phyloP scores from a whole-genome alignment of 2,113 vertebrate species.

The Alethe castanea region DNA sequence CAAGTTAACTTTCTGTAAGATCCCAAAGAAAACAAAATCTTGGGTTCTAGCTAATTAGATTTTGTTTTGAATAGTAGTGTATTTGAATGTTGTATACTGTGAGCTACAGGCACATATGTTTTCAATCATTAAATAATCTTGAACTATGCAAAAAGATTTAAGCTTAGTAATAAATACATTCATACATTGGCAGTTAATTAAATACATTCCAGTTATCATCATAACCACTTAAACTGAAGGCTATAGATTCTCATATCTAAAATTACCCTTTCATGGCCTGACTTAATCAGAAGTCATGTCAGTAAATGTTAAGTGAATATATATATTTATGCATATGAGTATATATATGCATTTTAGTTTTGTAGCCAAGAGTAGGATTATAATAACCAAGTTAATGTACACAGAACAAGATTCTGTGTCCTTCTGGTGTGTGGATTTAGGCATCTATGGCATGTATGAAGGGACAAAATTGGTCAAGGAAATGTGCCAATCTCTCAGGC shows the following conservation, averaged over 20 bases:
- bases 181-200: not conserved
- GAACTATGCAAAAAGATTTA: not conserved
- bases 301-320: not conserved
- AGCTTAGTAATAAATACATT: not conserved
- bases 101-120: not conserved
- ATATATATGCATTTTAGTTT: not conserved
- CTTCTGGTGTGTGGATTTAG: not conserved
- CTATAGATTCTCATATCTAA: not conserved
- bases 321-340: not conserved
- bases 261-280: not conserved
- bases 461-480: not conserved
- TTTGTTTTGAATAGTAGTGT: not conserved
- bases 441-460: not conserved
- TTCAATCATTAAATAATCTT: not conserved
- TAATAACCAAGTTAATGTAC: not conserved
- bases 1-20: not conserved
- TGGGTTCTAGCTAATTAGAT: not conserved
- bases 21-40: not conserved
- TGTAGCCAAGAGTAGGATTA: not conserved
- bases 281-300: not conserved
- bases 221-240: not conserved
- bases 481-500: not conserved
- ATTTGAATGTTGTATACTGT: not conserved
- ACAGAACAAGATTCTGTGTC: not conserved
- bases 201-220: not conserved